These are phyloP conservation scores for Linyphia triangularis DNA, from an alignment of 2,888 invertebrate genomes.

Conservation along the genomic window DNA sequence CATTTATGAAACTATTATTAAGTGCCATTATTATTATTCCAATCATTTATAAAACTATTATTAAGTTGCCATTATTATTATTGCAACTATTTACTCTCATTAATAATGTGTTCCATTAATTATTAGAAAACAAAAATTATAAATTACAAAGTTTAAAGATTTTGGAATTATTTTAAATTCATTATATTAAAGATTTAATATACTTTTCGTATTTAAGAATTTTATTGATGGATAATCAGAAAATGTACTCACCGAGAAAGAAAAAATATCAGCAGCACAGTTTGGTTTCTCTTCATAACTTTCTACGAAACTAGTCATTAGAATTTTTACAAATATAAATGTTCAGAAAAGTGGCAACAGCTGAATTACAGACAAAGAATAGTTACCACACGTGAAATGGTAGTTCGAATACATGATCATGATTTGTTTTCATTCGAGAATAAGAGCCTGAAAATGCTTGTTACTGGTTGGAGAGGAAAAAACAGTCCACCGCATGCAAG, in stretches of 20 bases:
- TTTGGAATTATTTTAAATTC: too few relatives aligned
- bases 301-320: conserved; percentile 27
- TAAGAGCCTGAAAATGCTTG: neutral
- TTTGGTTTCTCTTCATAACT: conserved; percentile 9
- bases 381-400: neutral
- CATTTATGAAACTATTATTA: too few relatives aligned
- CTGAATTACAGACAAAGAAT: conserved; percentile 9
- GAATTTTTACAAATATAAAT: conserved; percentile 22
- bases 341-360: conserved; percentile 54
- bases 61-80: too few relatives aligned
- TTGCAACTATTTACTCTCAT: too few relatives aligned
- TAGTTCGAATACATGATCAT: conserved; percentile 5
- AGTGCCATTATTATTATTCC: too few relatives aligned
- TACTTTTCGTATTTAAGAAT: too few relatives aligned
- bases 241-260: conserved; percentile 24
- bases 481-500: conserved; percentile 4
- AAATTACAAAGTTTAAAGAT: too few relatives aligned
- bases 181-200: too few relatives aligned
- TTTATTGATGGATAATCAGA: too few relatives aligned
- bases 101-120: too few relatives aligned
- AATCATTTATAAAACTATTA: too few relatives aligned
- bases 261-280: conserved; percentile 22
- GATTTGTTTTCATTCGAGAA: conserved; percentile 5
- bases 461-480: conserved; percentile 16
- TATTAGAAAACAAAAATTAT: too few relatives aligned